Percentiles rank a stretch among this genome's conserved stretches.
Conservation (phyloP, 2,113 vertebrate species). For the Seriola dumerili region DNA sequence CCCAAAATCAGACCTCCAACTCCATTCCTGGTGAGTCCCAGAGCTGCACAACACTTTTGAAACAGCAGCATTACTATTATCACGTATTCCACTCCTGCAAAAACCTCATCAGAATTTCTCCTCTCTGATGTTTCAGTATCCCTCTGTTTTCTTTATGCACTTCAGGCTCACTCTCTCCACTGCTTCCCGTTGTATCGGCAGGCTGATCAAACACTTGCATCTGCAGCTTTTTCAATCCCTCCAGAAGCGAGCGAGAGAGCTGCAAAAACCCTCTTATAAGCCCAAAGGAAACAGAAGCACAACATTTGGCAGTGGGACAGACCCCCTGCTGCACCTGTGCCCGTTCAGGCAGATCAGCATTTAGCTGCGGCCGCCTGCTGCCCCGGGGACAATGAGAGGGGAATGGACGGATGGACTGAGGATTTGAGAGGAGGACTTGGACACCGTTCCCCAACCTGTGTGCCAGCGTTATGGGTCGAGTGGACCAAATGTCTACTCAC, state of each 20-base stretch:
- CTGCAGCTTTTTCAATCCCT: conserved; percentile 65
- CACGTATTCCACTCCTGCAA: conserved; percentile 29
- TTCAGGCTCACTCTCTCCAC: conserved; percentile 8
- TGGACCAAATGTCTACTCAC: conserved; percentile 75
- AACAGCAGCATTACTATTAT: conserved; percentile 20
- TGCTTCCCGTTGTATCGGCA: conserved; percentile 45
- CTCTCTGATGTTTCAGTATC: conserved; percentile 39
- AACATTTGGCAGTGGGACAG: conserved; percentile 75
- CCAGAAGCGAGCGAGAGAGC: conserved; percentile 54
- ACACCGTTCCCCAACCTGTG: conserved; percentile 49
- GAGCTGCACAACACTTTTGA: conserved; percentile 30
- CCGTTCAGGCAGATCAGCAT: conserved; percentile 80
- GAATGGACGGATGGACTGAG: conserved; percentile 66
- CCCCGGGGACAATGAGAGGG: conserved; percentile 70
- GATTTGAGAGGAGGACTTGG: conserved; percentile 78
- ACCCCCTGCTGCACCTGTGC: conserved; percentile 80
- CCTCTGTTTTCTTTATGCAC: conserved; percentile 42
- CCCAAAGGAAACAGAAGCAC: conserved; percentile 71
- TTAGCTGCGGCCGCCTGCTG: conserved; percentile 76
- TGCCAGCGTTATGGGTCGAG: conserved; percentile 79
- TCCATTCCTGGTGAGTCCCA: conserved; percentile 21
- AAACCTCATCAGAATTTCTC: conserved; percentile 23
- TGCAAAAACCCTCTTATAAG: conserved; percentile 60
- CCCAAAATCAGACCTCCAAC: conserved; percentile 40
- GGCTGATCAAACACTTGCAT: conserved; percentile 75